phyloP scores from a whole-genome alignment of 2,797 vertebrate genomes.

The Manis javanica region DNA sequence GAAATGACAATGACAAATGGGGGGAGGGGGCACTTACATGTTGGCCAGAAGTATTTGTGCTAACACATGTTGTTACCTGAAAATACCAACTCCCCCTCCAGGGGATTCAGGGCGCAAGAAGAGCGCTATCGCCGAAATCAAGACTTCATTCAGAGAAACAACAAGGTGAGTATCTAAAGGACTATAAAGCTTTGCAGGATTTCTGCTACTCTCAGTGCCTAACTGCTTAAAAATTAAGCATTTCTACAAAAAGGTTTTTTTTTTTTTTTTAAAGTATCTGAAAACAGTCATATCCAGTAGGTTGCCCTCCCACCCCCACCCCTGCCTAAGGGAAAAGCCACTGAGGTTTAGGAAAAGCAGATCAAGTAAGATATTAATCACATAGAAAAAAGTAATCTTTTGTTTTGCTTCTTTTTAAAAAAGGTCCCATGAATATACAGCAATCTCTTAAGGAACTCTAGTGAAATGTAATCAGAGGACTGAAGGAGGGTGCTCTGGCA shows the following conservation, averaged over 20 bases:
- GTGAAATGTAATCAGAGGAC: slow-evolving; percentile 87
- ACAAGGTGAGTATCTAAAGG: slow-evolving; percentile 86
- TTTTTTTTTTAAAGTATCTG: slow-evolving; percentile 90
- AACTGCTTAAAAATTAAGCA: slow-evolving; percentile 95
- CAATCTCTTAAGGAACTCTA: slow-evolving; percentile 89
- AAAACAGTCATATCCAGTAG: slow-evolving; percentile 96
- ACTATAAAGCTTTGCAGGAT: slow-evolving; percentile 93
- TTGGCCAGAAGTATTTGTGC: slow-evolving; percentile 92
- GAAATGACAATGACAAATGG: slow-evolving; percentile 81
- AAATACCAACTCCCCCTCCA: slow-evolving; percentile 91
- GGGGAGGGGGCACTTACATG: slow-evolving; percentile 84
- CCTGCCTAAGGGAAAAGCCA: slow-evolving; percentile 90
- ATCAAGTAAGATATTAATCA: slow-evolving; percentile 90
- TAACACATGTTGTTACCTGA: slow-evolving; percentile 96
- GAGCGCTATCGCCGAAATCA: slow-evolving; percentile 88
- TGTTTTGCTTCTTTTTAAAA: slow-evolving; percentile 88
- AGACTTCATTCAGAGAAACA: slow-evolving; percentile 86
- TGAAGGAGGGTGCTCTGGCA: slow-evolving; percentile 86
- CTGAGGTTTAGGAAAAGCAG: slow-evolving; percentile 89
- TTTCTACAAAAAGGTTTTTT: slow-evolving; percentile 90
- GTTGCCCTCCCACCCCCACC: slow-evolving; percentile 87
- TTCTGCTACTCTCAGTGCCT: slow-evolving; percentile 93
- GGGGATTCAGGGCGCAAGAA: slow-evolving; percentile 91
- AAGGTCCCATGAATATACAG: slow-evolving; percentile 91
- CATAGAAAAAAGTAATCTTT: slow-evolving; percentile 88